Base-by-base conservation (phyloP, 2,113 vertebrate species). In the Istiophorus platypterus region DNA sequence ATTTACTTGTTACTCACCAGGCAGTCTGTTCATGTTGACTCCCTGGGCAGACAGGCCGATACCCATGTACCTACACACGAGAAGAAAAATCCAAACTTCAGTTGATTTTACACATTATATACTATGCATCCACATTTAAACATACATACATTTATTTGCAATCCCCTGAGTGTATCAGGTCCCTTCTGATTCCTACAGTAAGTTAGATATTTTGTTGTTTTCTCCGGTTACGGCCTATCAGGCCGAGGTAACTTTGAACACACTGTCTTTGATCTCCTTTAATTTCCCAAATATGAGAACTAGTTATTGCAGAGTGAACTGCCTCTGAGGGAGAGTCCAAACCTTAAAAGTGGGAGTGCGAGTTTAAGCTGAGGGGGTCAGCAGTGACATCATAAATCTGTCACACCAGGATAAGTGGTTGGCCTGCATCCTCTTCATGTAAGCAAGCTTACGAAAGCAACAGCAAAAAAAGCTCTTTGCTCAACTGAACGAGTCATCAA, bases 21-120 rank as follows among this genome's bases (percentile, higher is more conserved):
- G 98, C 93, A 99, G 96, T 90, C 98, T 96, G 96, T 99, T 99
- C 97, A 99, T 99, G 95, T 99, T 99, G 95, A 99, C 98, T 34
- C 98, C 98, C 95, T 99, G 98, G 68, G 98, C 98, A 68, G 98
- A 99, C 91, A 99, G 95, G 92, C 98, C 98, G 76, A 99, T 99
- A 82, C 98, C 98, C 98, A 99, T 99, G 94, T 99, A 99, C 95
- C 98, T 99, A 95, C 76, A 96, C 54, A 87, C 52, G 66, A 94
- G 27, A 66, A 77, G 45, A 56, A n/a, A 39, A 15, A 52, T 0
- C 2, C 5, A 69, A 61, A 37, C 20, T 54, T 15, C 11, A 51
- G 56, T 27, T 27, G 13, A 71, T 78, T 58, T 59, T 24, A 72
- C 17, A 57, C 56, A 70, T 45, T 22, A 51, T 5, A 20, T 0